A percentile compares a stretch with the other conserved stretches of the same genome.
phyloP scores from a whole-genome alignment of 2,888 invertebrate species.

The Drosophila yooni region DNA sequence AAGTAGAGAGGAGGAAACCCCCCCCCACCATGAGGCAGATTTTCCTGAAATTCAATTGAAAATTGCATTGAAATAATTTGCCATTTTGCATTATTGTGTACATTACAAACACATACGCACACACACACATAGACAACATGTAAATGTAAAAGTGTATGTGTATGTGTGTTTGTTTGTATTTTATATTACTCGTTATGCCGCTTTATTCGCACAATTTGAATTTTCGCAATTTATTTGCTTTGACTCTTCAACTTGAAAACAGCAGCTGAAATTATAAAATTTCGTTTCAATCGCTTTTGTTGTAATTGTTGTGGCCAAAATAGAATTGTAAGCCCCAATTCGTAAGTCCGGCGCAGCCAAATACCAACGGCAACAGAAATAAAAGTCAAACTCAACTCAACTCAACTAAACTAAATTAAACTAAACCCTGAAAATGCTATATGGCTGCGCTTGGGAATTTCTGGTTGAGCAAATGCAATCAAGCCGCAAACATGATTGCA shows the following conservation, averaged over 20 bases:
- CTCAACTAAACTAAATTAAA: constrained; percentile 1
- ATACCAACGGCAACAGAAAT: constrained; percentile 3
- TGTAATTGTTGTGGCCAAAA: constrained; percentile 13
- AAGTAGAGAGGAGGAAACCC: background rate
- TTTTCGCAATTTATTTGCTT: constrained; percentile 71
- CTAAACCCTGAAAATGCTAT: constrained; percentile 2
- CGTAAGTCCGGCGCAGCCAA: constrained; percentile 6
- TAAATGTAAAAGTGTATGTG: background rate
- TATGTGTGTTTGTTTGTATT: constrained; percentile 14
- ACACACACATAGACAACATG: constrained; percentile 6
- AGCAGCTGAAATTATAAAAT: constrained; percentile 42
- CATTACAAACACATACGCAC: constrained; percentile 10
- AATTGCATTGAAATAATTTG: constrained; percentile 71
- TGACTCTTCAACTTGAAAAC: constrained; percentile 63
- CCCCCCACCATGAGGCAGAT: background rate
- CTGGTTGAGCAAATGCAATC: constrained; percentile 11
- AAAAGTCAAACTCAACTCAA: background rate
- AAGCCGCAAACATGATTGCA: constrained; percentile 7
- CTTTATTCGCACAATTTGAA: constrained; percentile 50
- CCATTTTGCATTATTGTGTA: constrained; percentile 56
- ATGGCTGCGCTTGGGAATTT: constrained; percentile 5
- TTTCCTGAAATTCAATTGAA: constrained; percentile 63
- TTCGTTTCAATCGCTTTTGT: constrained; percentile 39
- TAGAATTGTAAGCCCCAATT: constrained; percentile 4
- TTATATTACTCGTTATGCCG: constrained; percentile 29